A percentile compares a stretch with the other conserved stretches of the same genome.
These are phyloP conservation scores for Aplidium turbinatum DNA, from an alignment of 23 tunicate genomes.

Conservation along the genomic window DNA sequence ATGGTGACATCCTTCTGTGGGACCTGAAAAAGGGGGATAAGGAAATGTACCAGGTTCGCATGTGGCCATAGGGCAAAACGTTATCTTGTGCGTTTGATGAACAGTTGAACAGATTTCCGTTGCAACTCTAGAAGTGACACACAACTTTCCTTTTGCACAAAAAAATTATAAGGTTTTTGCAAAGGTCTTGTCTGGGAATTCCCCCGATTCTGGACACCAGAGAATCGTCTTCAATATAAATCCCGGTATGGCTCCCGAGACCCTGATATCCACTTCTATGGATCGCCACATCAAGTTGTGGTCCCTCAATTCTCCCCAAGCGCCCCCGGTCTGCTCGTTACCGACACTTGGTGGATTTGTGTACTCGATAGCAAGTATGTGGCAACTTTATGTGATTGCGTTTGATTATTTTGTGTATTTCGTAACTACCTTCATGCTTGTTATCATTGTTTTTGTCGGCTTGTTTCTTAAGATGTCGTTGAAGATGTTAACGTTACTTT, in stretches of 20 bases:
- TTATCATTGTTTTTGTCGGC: too few species aligned
- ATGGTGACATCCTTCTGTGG: constrained; percentile 91
- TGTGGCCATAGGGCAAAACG: too few species aligned
- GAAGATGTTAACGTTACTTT: too few species aligned
- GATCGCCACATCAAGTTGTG: constrained; percentile 78
- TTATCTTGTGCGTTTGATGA: too few species aligned
- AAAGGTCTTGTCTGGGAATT: constrained; percentile 49
- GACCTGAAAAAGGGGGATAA: constrained; percentile 53
- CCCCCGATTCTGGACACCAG: constrained; percentile 73
- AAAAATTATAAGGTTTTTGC: too few species aligned
- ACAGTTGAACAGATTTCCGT: too few species aligned
- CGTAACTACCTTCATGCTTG: neutral
- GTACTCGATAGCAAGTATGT: constrained; percentile 48
- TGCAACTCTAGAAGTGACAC: neutral
- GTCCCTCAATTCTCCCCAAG: constrained; percentile 51
- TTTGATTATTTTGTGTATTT: neutral
- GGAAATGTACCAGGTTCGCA: constrained; percentile 42
- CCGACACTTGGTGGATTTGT: constrained; percentile 89
- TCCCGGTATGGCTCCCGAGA: constrained; percentile 23
- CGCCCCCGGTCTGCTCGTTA: constrained; percentile 60
- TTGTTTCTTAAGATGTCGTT: too few species aligned
- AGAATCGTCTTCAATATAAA: constrained; percentile 76
- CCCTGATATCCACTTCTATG: constrained; percentile 85
- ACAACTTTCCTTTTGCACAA: neutral
- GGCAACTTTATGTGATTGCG: neutral